Base-by-base conservation (phyloP, 2,888 invertebrate species). In the Diabrotica balteata region DNA sequence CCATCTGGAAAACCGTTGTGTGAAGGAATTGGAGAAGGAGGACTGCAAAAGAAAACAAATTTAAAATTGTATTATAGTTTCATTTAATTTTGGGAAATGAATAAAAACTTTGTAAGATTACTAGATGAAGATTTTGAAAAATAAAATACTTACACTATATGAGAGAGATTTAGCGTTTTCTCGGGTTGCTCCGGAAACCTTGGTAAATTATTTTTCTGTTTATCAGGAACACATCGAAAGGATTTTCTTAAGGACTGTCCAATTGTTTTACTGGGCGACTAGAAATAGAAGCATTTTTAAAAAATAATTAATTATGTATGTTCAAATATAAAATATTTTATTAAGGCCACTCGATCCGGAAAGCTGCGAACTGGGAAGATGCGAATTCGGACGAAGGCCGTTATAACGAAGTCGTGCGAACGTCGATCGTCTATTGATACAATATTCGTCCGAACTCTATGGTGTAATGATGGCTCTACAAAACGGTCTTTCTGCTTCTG, bases 91-190 rank as follows among this genome's bases (percentile, higher is more conserved):
- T 0, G 5, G 32, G 32, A 4, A 32, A 32, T n/a, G n/a, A n/a
- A n/a, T n/a, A n/a, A n/a, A n/a, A n/a, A n/a, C n/a, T n/a, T n/a
- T n/a, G n/a, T n/a, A n/a, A n/a, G n/a, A n/a, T n/a, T n/a, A n/a
- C n/a, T n/a, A n/a, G n/a, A n/a, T n/a, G n/a, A n/a, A n/a, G n/a
- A n/a, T n/a, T n/a, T n/a, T n/a, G n/a, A n/a, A n/a, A n/a, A n/a
- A n/a, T n/a, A n/a, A n/a, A n/a, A n/a, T n/a, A n/a, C 93, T 88
- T 86, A 96, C 93, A 98, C 96, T 82, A 98, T 97, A 83, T 98
- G 97, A 70, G 96, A 94, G 49, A 98, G 88, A 85, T 98, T 97
- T 75, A 98, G 87, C 2, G 97, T 96, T 82, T 96, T 93, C 84
- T 97, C 97, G 0, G 96, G 96, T 80, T 93, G 94, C 82, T 96